Percentiles rank a stretch among this genome's conserved stretches.
Evolutionary conservation across 2,113 vertebrate genomes (phyloP).

Genomic region (Neodontobutis hainanensis): DNA sequence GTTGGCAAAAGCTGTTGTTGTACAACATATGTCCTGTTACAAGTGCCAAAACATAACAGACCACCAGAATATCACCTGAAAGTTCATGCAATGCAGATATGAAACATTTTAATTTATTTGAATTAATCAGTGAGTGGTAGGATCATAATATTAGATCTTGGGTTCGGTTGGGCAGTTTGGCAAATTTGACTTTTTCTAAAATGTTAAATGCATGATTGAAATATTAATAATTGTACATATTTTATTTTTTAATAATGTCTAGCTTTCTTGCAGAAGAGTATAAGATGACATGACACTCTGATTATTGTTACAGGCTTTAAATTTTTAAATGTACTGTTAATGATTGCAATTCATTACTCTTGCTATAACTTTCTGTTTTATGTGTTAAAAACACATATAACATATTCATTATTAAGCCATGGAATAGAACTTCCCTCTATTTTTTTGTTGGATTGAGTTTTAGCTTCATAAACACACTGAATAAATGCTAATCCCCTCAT

Average conservation of each 20-base stretch:
- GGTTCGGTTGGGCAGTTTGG: conserved; percentile 70
- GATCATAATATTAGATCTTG: neutral
- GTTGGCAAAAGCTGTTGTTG: neutral
- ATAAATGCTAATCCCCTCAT: conserved; percentile 10
- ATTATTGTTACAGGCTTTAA: neutral
- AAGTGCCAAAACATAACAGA: neutral
- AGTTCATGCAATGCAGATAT: neutral
- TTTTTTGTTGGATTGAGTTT: conserved; percentile 2
- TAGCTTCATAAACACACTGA: neutral
- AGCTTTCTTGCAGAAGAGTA: neutral
- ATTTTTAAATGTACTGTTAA: neutral
- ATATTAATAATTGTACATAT: neutral
- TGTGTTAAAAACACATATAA: neutral
- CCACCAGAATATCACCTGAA: neutral
- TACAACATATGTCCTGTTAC: neutral
- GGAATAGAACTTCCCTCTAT: neutral
- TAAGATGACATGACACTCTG: neutral
- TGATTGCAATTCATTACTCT: neutral
- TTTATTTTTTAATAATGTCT: neutral
- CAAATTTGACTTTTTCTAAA: conserved; percentile 14
- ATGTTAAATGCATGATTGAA: neutral
- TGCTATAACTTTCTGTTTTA: neutral
- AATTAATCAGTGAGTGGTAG: neutral
- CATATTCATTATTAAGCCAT: neutral
- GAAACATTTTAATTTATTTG: neutral